phyloP scores from a whole-genome alignment of 64 coral and sea anemone genomes.

The Pachyseris speciosa region DNA sequence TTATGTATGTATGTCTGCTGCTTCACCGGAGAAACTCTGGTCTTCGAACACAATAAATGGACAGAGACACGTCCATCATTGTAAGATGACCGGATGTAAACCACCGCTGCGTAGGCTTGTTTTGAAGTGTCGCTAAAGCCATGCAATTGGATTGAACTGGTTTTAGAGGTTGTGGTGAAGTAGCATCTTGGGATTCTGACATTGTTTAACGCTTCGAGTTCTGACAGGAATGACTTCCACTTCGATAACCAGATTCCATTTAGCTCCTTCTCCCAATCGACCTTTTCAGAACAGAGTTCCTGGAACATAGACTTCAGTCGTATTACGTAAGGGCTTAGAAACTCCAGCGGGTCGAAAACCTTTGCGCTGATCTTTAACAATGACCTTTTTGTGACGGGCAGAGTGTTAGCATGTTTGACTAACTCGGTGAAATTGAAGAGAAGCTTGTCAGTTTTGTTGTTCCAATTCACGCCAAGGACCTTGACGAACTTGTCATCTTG shows the following conservation, averaged over 20 bases:
- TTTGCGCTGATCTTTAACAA: conserved; percentile 16
- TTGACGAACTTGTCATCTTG: conserved; percentile 38
- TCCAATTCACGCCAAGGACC: conserved; percentile 64
- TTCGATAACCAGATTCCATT: conserved; percentile 1
- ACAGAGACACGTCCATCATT: conserved; percentile 6
- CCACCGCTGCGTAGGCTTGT: conserved; percentile 17
- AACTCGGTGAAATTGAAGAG: conserved; percentile 46
- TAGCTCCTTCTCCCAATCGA: conserved; percentile 38
- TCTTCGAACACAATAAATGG: conserved; percentile 12
- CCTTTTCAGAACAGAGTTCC: not conserved
- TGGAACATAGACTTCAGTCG: conserved; percentile 29
- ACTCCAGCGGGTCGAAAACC: conserved; percentile 42
- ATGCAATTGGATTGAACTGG: not conserved
- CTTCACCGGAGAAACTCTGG: conserved; percentile 19
- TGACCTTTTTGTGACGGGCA: conserved; percentile 39
- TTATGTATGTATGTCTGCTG: too few relatives aligned
- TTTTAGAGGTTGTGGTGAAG: not conserved
- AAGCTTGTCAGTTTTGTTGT: conserved; percentile 51
- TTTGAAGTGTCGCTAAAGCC: conserved; percentile 40
- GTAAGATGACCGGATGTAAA: conserved; percentile 9
- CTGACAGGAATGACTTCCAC: not conserved
- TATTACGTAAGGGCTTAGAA: conserved; percentile 23
- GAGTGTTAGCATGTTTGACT: not conserved
- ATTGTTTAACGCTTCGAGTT: conserved; percentile 14
- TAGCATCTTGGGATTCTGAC: conserved; percentile 24